These are phyloP conservation scores for Silurus asotus DNA, from an alignment of 2,113 vertebrate genomes.

Conservation along the genomic window DNA sequence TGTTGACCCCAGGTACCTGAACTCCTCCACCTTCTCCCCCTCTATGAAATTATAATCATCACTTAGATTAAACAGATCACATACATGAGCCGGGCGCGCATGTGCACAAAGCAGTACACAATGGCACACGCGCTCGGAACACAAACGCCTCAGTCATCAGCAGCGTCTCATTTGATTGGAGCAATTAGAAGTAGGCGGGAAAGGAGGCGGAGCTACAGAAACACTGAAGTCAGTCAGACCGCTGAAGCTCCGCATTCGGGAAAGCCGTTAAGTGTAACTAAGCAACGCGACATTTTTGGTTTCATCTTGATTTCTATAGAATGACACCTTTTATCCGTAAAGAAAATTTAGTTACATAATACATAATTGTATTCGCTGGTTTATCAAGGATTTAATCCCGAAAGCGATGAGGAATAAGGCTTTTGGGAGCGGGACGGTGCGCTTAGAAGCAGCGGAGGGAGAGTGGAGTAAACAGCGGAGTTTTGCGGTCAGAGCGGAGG, in stretches of 20 bases:
- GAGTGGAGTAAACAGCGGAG: background rate
- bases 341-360: too few relatives aligned
- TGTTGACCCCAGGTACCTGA: too few relatives aligned
- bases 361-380: background rate
- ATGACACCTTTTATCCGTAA: too few relatives aligned
- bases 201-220: background rate
- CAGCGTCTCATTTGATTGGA: background rate
- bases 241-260: background rate
- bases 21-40: too few relatives aligned
- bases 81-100: background rate
- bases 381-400: background rate
- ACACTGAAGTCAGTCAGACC: background rate
- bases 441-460: background rate
- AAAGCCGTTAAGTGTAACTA: background rate
- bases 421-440: slow-evolving; percentile 52
- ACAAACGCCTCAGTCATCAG: background rate
- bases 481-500: slow-evolving; percentile 47
- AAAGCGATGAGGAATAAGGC: slow-evolving; percentile 11
- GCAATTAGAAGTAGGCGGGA: background rate
- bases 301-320: background rate
- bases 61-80: background rate
- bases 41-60: background rate
- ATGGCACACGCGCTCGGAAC: background rate
- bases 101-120: background rate
- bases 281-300: background rate